Evolutionary conservation across 92 coral and sea anemone genomes (phyloP), one percentile per base, ranked within the genome.

Genomic region (Parazoanthus swiftii): DNA sequence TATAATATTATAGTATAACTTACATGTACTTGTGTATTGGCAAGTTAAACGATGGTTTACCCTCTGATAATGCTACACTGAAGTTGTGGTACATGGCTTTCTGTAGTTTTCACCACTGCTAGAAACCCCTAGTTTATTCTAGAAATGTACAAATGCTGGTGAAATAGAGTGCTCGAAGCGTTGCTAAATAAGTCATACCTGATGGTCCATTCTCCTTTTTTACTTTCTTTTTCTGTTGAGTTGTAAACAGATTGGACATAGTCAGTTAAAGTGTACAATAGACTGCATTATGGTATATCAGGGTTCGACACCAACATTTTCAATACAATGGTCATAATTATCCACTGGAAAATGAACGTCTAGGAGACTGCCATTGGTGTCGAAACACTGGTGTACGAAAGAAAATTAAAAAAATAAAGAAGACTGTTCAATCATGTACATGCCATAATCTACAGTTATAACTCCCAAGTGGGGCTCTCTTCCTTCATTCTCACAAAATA

Each of bases 131-230:
- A 75, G 11, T 5, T 15, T 36, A 20, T 21, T 4, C 3, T 59
- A 75, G 8, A 75, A 2, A 26, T 74, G 21, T 38, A 75, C 15
- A 8, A 21, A 18, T 23, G 18, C 23, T 8, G 13, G 5, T 50
- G 2, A 25, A 25, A 14, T n/a, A 68, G 71, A n/a, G 6, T 44
- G 50, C 6, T 51, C 36, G 4, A 54, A 77, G 26, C 23, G 76
- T 26, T 74, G 16, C 16, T 16, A 44, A 42, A 72, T 4, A 43
- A 23, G 35, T 5, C 42, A 44, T 23, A 72, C 88, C 92, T 92
- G 98, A 98, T 92, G 98, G 98, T 14, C 98, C 99, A 83, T 95
- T 95, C 85, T 97, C 99, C 71, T 97, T 97, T 87, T 97, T 97
- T 14, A 94, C 91, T 89, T 97, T 97, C 98, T 97, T 97, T 93